A percentile compares a stretch with the other conserved stretches of the same genome.
Conservation (phyloP, 2,797 vertebrate species). For the Pantherophis vulpinus region DNA sequence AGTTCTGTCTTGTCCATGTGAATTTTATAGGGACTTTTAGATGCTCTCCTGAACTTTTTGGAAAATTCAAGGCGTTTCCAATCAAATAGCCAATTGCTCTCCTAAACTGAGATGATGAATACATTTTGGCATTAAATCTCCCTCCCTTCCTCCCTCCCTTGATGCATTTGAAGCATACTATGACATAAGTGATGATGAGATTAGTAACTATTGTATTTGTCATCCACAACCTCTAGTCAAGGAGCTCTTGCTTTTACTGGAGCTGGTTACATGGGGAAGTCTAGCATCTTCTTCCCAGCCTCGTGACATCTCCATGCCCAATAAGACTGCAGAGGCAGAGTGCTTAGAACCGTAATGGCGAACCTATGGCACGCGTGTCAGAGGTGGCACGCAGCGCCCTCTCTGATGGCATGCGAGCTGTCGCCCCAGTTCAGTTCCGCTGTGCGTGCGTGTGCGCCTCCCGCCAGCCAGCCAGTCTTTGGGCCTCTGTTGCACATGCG, state of each 20-base stretch:
- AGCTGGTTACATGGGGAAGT: slow-evolving; percentile 10
- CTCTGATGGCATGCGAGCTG: no score
- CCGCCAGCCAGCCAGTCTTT: no score
- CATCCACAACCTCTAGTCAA: background rate
- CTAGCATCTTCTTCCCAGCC: background rate
- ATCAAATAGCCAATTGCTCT: background rate
- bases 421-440: no score
- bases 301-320: background rate
- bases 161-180: background rate
- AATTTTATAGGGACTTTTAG: background rate
- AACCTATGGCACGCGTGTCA: no score
- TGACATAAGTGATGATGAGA: background rate
- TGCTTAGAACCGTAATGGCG: background rate
- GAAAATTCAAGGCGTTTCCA: background rate
- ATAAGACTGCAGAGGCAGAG: background rate
- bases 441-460: rapidly evolving
- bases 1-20: background rate
- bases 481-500: no score
- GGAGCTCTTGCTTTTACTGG: slow-evolving; percentile 15
- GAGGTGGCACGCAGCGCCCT: no score
- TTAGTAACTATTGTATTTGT: background rate
- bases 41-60: background rate
- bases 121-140: background rate
- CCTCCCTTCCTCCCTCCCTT: background rate
- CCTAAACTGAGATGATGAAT: background rate